A percentile compares a stretch with the other conserved stretches of the same genome.
Evolutionary conservation across 2,888 invertebrate species (phyloP).

Genomic region (Halocaridina rubra): DNA sequence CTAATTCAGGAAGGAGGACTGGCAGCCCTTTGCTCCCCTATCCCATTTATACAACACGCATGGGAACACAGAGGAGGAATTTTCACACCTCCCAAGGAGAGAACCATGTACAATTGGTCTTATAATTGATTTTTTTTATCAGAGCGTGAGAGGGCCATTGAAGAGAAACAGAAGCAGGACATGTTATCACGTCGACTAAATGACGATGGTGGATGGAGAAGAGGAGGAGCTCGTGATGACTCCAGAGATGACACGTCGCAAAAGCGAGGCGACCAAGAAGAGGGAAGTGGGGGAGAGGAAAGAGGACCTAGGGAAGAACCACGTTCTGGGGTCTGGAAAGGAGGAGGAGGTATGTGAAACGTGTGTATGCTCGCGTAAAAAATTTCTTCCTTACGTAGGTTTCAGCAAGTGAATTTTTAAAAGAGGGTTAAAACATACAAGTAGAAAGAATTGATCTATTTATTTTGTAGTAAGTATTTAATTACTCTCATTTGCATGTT

Average conservation of each 20-base stretch:
- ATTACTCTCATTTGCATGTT: too few species aligned
- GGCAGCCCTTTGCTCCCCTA: too few species aligned
- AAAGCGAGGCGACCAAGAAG: background rate
- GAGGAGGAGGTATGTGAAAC: slow-evolving; percentile 31
- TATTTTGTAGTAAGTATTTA: too few species aligned
- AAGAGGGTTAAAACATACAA: too few species aligned
- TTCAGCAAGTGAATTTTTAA: too few species aligned
- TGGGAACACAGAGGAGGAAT: too few species aligned
- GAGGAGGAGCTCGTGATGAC: slow-evolving; percentile 33
- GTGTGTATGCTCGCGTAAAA: too few species aligned
- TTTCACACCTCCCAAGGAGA: background rate
- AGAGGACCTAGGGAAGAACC: slow-evolving; percentile 29
- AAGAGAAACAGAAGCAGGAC: slow-evolving; percentile 43
- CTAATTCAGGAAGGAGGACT: too few species aligned
- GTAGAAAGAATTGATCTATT: too few species aligned
- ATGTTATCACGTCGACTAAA: background rate
- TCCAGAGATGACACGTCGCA: background rate
- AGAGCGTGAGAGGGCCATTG: slow-evolving; percentile 42
- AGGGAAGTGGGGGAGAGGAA: slow-evolving; percentile 16
- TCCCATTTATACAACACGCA: too few species aligned
- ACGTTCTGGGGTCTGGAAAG: slow-evolving; percentile 51
- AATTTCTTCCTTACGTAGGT: too few species aligned
- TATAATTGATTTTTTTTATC: background rate
- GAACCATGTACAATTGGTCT: slow-evolving; percentile 2
- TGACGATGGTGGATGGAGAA: slow-evolving; percentile 17